Evolutionary conservation across 1,140 invertebrate genomes (phyloP), one percentile per base, ranked within the genome.

Genomic region (Tachypleus tridentatus): DNA sequence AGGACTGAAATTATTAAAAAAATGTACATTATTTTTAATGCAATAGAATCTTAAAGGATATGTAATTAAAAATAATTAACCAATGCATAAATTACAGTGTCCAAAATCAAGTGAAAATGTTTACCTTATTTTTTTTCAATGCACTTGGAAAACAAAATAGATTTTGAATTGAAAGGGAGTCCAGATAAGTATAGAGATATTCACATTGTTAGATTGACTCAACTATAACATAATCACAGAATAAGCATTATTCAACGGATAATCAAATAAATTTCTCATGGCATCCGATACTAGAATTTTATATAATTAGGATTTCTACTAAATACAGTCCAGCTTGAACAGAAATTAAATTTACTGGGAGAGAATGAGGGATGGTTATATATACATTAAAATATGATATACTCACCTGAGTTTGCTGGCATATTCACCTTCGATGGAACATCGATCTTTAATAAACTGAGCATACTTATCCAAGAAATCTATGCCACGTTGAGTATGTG

Each of bases 381-480:
- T 29, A 29, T 29, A 29, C 29, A 8, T 67, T 2, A 75, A 64
- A 65, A 48, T 57, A 47, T 51, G 8, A 50, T 48, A 52, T 48
- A 72, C 74, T 75, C 79, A 97, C 94, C 92, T 93, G 69, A 98
- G 83, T 82, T 95, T 96, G 61, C 83, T 82, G 68, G 95, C 95
- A 82, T 98, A 98, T 81, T 97, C 94, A 73, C 87, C 83, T 82
- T 98, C 95, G 79, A 98, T 96, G 64, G 83, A 80, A 76, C 92
- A 91, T 74, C 95, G 80, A 75, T 98, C 94, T 69, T 91, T 87
- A 61, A 97, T 85, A 75, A 97, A 98, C 77, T 91, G 87, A 68
- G 89, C 89, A 83, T 91, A 97, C 79, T 86, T 87, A 76, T 98
- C 95, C 77, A 97, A 83, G 80, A 97, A 97, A 71, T 98, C 94